Base-by-base conservation (phyloP, 2,797 vertebrate genomes). In the Thunnus albacares region DNA sequence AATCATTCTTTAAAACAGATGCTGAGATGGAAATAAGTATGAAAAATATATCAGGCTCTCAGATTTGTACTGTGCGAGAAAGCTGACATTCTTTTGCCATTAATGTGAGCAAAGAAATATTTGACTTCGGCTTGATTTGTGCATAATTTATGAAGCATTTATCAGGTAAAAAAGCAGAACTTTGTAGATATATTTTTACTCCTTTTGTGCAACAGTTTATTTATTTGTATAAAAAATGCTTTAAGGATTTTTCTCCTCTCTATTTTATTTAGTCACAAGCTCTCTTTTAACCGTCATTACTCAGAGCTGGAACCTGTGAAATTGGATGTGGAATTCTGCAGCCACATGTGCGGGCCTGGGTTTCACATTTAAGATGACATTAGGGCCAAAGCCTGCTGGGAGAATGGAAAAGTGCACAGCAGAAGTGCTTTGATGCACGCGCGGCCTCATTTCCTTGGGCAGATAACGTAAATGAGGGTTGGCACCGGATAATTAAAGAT, bases 401-500 rank as follows among this genome's bases (percentile, higher is more conserved):
- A 89, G 77, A 81, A 88, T 58, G 84, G 81, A 75, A 75, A 79
- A 76, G 84, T 75, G 81, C 68, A 62, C 56, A 45, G 81, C 71
- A 70, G 71, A 83, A 82, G 75, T 55, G 53, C 82, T 91, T 80
- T 90, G 80, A 88, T 86, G 85, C 86, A 81, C 63, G 45, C 49
- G 1, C 38, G 0, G 83, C 81, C 82, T 88, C 79, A 75, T 86
- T 84, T 91, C 84, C 87, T 78, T 24, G 22, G 82, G 82, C 87
- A 80, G 86, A 84, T 85, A 84, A 90, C 69, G 24, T 77, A 88
- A 91, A 92, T 84, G 62, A 90, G 78, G 60, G 61, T 3, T 89
- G 81, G 82, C 75, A 61, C 51, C 53, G 67, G 74, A 85, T 90
- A 89, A 92, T 93, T 91, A 91, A 90, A 74, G 82, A 87, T 70